Conservation (phyloP, 53 echinoderm and acorn worm genomes). For the Crossaster papposus region DNA sequence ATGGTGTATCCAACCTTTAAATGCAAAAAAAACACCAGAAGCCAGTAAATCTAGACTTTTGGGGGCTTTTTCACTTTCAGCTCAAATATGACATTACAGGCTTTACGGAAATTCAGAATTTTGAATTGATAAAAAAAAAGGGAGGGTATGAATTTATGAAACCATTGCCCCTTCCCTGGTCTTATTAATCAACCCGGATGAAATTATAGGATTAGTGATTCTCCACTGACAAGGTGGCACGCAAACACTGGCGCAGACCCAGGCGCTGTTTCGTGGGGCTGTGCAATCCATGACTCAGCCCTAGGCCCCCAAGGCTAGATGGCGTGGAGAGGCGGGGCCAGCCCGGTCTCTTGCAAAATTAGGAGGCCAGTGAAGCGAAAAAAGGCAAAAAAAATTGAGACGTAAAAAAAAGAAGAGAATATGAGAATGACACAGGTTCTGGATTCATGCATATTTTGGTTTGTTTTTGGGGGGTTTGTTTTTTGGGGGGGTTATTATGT, state of each 20-base stretch:
- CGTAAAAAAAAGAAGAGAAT: background rate
- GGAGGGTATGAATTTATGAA: background rate
- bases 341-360: background rate
- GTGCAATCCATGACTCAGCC: background rate
- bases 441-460: background rate
- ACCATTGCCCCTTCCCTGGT: background rate
- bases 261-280: background rate
- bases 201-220: background rate
- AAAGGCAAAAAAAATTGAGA: background rate
- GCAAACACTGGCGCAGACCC: background rate
- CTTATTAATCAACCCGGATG: background rate
- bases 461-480: background rate
- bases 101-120: too few species aligned
- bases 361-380: background rate
- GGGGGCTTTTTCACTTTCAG: too few species aligned
- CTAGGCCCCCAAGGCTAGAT: background rate
- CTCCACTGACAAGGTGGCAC: background rate
- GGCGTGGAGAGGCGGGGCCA: background rate
- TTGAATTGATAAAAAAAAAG: too few species aligned
- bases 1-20: too few species aligned
- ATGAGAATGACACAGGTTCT: conserved; percentile 1
- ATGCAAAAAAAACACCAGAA: too few species aligned
- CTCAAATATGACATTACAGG: too few species aligned
- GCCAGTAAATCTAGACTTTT: too few species aligned
- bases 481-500: background rate